phyloP scores from a whole-genome alignment of 2,113 vertebrate species.

The Trachemys scripta region DNA sequence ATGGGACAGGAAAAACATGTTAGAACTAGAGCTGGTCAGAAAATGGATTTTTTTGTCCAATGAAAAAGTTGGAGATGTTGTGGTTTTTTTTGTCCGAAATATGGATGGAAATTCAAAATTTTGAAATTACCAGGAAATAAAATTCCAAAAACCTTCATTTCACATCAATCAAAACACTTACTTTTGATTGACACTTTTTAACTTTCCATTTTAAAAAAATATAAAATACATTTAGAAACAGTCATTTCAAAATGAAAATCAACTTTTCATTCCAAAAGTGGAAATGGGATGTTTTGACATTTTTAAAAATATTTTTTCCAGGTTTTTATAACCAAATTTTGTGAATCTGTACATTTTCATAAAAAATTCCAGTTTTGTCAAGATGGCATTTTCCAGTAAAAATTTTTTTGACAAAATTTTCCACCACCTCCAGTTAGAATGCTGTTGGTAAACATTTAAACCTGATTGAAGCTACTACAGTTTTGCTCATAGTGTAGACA shows the following conservation, averaged over 20 bases:
- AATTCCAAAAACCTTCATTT: not conserved
- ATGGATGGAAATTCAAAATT: not conserved
- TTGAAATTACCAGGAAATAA: not conserved
- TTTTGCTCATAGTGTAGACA: not conserved
- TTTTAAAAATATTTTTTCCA: not conserved
- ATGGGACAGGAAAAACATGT: accelerated
- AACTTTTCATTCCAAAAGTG: not conserved
- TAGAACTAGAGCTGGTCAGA: not conserved
- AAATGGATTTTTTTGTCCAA: not conserved
- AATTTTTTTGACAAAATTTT: not conserved
- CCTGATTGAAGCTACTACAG: not conserved
- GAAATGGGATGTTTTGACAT: not conserved
- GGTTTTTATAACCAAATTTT: not conserved
- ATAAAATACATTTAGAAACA: not conserved
- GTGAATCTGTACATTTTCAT: not conserved
- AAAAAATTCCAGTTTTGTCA: not conserved
- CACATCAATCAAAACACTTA: not conserved
- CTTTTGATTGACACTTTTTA: not conserved
- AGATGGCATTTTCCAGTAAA: not conserved
- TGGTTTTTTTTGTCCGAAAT: not conserved
- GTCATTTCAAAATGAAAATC: not conserved
- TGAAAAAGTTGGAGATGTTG: not conserved
- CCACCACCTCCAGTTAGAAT: not conserved
- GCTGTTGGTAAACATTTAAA: not conserved
- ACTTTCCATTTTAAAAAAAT: not conserved